A percentile compares a stretch with the other conserved stretches of the same genome.
Evolutionary conservation across 2,113 vertebrate species (phyloP).

Genomic region (Lasiurus borealis): DNA sequence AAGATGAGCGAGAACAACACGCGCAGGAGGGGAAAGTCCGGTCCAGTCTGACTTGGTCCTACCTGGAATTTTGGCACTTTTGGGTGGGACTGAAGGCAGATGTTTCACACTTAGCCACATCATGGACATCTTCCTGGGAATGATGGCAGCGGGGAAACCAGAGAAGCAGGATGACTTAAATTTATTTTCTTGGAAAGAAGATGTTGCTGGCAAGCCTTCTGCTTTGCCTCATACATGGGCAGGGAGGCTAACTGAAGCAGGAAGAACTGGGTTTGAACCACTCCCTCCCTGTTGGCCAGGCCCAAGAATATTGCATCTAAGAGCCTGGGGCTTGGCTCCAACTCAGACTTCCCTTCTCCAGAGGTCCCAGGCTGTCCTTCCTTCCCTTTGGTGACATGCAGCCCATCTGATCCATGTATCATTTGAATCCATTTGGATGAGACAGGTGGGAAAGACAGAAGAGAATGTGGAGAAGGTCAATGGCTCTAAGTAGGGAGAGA

Average conservation of each 20-base stretch:
- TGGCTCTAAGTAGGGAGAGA: background rate
- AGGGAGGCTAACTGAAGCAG: constrained; percentile 25
- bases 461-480: background rate
- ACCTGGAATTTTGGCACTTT: constrained; percentile 51
- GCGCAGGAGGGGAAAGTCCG: background rate
- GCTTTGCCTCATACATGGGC: constrained; percentile 65
- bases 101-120: background rate
- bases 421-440: constrained; percentile 27
- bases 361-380: background rate
- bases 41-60: constrained; percentile 25
- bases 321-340: background rate
- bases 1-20: constrained; percentile 59
- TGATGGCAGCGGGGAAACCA: constrained; percentile 63
- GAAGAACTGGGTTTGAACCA: constrained; percentile 13
- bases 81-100: constrained; percentile 60
- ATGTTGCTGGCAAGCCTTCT: constrained; percentile 61
- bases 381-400: background rate
- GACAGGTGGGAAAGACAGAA: background rate
- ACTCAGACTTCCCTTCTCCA: background rate
- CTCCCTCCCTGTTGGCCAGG: background rate
- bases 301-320: background rate
- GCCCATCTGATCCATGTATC: background rate
- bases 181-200: constrained; percentile 77
- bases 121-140: constrained; percentile 59
- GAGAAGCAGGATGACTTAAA: constrained; percentile 52